A percentile compares a stretch with the other conserved stretches of the same genome.
These are phyloP conservation scores for Falco cherrug DNA, from an alignment of 2,797 vertebrate species.

Conservation along the genomic window DNA sequence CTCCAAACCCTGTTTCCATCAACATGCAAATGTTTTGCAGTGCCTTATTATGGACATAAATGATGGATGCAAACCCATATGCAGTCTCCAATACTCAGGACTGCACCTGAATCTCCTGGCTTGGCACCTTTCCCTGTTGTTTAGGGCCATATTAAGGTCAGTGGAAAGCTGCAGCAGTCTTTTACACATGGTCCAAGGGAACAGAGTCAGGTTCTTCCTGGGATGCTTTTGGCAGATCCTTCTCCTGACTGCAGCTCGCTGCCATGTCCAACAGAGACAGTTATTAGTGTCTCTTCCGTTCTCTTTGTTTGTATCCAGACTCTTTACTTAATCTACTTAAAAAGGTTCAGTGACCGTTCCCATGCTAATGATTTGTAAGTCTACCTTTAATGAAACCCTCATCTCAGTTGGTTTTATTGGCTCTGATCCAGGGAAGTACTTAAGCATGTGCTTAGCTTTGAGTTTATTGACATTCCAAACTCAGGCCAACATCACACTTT, in stretches of 20 bases:
- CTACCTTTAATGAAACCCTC: neutral
- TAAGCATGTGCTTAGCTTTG: slow-evolving; percentile 3
- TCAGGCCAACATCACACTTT: neutral
- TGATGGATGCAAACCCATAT: neutral
- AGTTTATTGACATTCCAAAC: neutral
- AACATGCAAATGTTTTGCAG: neutral
- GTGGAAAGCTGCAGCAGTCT: neutral
- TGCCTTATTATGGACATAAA: neutral
- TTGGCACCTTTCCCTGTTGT: neutral
- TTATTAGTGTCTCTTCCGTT: neutral
- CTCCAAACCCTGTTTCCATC: neutral
- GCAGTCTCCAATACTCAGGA: neutral
- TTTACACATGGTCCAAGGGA: neutral
- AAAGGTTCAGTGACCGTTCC: neutral
- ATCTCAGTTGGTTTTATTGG: slow-evolving; percentile 6
- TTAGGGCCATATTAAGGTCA: neutral
- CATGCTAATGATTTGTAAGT: neutral
- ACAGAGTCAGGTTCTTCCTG: neutral
- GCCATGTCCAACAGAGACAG: neutral
- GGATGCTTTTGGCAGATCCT: neutral
- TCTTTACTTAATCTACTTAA: neutral
- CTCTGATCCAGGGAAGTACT: slow-evolving; percentile 2
- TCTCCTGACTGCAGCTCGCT: neutral
- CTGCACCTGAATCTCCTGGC: neutral
- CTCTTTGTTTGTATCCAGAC: neutral